These are phyloP conservation scores for Physocephala rufipes DNA, from an alignment of 2,888 invertebrate species.

Conservation along the genomic window DNA sequence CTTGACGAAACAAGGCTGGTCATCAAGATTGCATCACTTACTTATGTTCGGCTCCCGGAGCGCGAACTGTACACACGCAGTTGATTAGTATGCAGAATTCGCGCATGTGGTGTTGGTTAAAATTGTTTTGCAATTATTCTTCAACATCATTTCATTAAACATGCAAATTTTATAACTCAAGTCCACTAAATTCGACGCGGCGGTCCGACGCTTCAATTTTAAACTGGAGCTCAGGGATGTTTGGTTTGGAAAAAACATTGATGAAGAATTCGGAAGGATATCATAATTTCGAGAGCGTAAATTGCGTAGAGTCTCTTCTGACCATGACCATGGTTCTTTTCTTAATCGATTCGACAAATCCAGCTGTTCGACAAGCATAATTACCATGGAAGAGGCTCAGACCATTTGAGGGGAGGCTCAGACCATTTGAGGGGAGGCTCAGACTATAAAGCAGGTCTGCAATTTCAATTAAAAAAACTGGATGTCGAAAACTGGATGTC, in stretches of 20 bases:
- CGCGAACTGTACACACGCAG: slow-evolving; percentile 1
- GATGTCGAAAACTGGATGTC: too few species aligned
- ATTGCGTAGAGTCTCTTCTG: neutral
- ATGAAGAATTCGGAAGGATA: neutral
- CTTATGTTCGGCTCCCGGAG: slow-evolving; percentile 23
- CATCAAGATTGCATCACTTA: too few species aligned
- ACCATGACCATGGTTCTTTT: too few species aligned
- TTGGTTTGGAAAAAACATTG: slow-evolving; percentile 10
- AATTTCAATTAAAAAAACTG: too few species aligned
- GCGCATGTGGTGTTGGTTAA: slow-evolving; percentile 45
- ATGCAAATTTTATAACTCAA: slow-evolving; percentile 58
- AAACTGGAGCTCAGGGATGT: slow-evolving; percentile 7
- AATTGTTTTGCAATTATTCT: slow-evolving; percentile 59
- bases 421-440: too few species aligned
- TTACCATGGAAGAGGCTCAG: slow-evolving; percentile 45
- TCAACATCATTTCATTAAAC: slow-evolving; percentile 58
- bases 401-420: too few species aligned
- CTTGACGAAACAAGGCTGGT: too few species aligned
- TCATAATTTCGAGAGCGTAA: neutral
- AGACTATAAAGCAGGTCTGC: too few species aligned
- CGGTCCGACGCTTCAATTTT: neutral
- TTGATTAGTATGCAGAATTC: slow-evolving; percentile 26
- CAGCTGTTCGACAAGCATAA: too few species aligned
- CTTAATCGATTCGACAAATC: too few species aligned
- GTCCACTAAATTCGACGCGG: slow-evolving; percentile 9